Evolutionary conservation across 2,113 vertebrate species (phyloP), one percentile per base, ranked within the genome.

Genomic region (Cheilinus undulatus): DNA sequence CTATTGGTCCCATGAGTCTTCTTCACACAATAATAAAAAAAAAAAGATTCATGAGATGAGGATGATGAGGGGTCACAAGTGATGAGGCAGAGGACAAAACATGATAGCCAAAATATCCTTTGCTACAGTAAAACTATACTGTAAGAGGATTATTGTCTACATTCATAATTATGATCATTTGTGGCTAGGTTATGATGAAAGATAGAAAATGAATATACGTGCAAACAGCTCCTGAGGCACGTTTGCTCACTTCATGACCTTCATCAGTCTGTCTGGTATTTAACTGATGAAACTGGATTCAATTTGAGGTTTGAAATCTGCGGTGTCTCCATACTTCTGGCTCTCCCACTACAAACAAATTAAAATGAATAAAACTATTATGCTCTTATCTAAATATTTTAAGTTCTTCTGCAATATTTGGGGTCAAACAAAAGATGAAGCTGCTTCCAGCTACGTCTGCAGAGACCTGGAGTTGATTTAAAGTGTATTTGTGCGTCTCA

Each of bases 351-450:
- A 13, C 46, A 10, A 24, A 46, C 49, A 45, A 20, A 66, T 69
- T 32, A 20, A n/a, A 61, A 34, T 46, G 24, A 76, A 57, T 73
- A 20, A 64, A 76, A 51, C 34, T 36, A 0, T 56, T 46, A 28
- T 48, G 34, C 24, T 5, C 45, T 27, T 17, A 32, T 45, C 43
- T 22, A 50, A 52, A 73, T 48, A 26, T 58, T 45, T 53, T 1
- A 13, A 56, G 11, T 43, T 34, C 46, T 36, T 42, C 57, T 42
- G 9, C 9, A 59, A 69, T 83, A 51, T 86, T 81, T 88, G 83
- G 78, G 70, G 71, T 38, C 60, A 60, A 78, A 79, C 79, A 75
- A 26, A 65, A n/a, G 27, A 0, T 0, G 13, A 5, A 15, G 4
- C 8, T 3, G 26, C 2, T 20, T 49, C 66, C 61, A 58, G 53